Evolutionary conservation across 2,113 vertebrate genomes (phyloP).

Genomic region (Oenanthe melanoleuca): DNA sequence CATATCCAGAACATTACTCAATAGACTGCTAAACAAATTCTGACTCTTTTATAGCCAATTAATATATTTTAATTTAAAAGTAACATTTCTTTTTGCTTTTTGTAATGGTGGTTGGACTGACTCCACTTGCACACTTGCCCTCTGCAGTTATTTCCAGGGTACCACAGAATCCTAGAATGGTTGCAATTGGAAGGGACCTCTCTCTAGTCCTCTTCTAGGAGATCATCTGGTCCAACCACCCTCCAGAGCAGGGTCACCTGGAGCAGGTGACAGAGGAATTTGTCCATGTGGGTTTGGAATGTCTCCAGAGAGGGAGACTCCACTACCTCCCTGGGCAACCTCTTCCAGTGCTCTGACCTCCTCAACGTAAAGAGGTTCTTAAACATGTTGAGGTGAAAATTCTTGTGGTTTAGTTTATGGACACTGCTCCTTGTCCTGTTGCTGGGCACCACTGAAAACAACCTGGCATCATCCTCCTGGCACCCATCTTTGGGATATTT

Average conservation of each 20-base stretch:
- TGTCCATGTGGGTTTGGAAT: neutral
- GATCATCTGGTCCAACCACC: neutral
- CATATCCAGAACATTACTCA: neutral
- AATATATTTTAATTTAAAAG: neutral
- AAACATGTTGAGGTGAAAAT: neutral
- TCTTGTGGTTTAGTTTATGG: neutral
- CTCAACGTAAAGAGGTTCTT: neutral
- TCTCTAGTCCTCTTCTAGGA: neutral
- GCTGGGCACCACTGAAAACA: neutral
- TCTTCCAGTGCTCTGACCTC: neutral
- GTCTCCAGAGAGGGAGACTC: neutral
- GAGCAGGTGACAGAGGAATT: neutral
- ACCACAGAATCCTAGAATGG: neutral
- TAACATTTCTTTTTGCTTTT: neutral
- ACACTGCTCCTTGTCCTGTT: neutral
- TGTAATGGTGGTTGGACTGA: rapidly evolving
- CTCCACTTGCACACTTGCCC: neutral
- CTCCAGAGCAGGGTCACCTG: neutral
- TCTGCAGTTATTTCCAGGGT: neutral
- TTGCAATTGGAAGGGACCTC: neutral
- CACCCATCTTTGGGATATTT: neutral
- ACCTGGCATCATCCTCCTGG: neutral
- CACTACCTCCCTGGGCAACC: too few species aligned
- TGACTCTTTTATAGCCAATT: neutral
- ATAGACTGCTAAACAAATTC: neutral